Conservation (phyloP, 2,797 vertebrate genomes). For the Malurus splendens region DNA sequence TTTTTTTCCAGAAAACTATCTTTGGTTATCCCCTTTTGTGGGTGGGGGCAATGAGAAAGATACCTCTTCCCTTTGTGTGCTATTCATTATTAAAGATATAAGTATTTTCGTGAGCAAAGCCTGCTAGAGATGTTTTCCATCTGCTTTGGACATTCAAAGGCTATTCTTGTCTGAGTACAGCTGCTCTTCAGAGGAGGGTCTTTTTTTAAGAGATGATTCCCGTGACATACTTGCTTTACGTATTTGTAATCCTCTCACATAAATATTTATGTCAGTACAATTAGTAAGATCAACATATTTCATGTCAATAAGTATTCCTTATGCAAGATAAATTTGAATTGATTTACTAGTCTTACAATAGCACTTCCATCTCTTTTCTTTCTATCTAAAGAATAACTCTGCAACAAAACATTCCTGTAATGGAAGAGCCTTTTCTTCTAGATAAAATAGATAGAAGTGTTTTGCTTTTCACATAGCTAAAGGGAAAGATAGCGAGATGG, state of each 20-base stretch:
- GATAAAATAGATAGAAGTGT: background rate
- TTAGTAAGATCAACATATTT: background rate
- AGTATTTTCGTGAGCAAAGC: background rate
- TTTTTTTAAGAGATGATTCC: background rate
- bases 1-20: background rate
- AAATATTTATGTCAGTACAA: background rate
- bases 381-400: background rate
- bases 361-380: background rate
- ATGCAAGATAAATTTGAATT: background rate
- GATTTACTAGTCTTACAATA: background rate
- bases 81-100: background rate
- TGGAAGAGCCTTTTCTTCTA: background rate
- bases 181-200: background rate
- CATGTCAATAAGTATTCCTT: background rate
- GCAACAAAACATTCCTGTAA: background rate
- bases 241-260: background rate
- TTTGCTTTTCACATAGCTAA: background rate
- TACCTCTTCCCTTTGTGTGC: background rate
- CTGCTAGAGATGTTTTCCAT: background rate
- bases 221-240: background rate
- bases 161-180: background rate
- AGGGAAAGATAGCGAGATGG: background rate
- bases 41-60: background rate
- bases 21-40: background rate
- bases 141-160: background rate